Evolutionary conservation across 2,797 vertebrate genomes (phyloP).

Genomic region (Lepus townsendii): DNA sequence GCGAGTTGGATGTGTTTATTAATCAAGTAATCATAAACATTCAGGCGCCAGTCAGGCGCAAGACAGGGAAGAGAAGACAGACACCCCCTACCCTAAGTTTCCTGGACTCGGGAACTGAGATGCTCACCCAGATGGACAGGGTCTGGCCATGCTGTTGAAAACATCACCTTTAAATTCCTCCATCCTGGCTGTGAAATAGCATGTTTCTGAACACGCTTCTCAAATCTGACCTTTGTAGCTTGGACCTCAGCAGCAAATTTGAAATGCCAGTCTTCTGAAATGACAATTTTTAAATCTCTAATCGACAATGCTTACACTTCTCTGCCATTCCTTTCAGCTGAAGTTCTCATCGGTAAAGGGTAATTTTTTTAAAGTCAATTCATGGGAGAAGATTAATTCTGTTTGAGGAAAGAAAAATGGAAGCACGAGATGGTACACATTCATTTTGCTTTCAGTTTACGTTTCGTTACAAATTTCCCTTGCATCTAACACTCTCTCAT

Average conservation of each 20-base stretch:
- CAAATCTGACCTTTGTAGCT: slow-evolving; percentile 67
- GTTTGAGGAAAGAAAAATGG: slow-evolving; percentile 72
- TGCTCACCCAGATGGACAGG: background rate
- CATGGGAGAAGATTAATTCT: slow-evolving; percentile 64
- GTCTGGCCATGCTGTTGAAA: background rate
- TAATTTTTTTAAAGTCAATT: slow-evolving; percentile 51
- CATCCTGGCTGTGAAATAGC: background rate
- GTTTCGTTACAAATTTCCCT: slow-evolving; percentile 51
- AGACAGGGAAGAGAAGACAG: background rate
- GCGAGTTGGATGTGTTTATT: background rate
- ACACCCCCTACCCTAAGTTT: background rate
- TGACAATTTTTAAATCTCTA: slow-evolving; percentile 41
- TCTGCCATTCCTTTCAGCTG: slow-evolving; percentile 38
- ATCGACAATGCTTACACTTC: slow-evolving; percentile 9
- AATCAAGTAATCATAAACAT: background rate
- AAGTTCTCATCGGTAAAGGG: slow-evolving; percentile 21
- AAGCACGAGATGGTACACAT: background rate
- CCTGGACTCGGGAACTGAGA: background rate
- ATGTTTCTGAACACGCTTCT: slow-evolving; percentile 37
- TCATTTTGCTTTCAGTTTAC: slow-evolving; percentile 44
- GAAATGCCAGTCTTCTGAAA: slow-evolving; percentile 66
- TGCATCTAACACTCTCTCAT: slow-evolving; percentile 22
- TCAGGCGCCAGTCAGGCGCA: no score
- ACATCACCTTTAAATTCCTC: slow-evolving; percentile 49
- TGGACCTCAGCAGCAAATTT: slow-evolving; percentile 58